Evolutionary conservation across 2,888 invertebrate genomes (phyloP).

Genomic region (Pegoplata infirma): DNA sequence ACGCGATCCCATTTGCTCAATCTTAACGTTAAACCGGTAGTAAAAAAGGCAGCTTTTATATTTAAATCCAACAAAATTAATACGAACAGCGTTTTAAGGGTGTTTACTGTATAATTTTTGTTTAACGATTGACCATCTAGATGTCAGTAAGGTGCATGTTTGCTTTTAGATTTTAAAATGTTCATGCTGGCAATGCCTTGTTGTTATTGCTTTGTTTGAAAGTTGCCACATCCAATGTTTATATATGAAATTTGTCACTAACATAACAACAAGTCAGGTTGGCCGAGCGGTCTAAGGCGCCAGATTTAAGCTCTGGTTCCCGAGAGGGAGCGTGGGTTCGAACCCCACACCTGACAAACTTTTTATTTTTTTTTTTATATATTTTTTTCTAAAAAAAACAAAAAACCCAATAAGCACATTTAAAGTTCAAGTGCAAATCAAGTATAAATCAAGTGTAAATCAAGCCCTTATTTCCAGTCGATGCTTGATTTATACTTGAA

Average conservation of each 20-base stretch:
- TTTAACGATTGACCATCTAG: background rate
- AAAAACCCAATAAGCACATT: too few species aligned
- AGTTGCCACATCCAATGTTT: background rate
- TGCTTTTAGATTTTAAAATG: background rate
- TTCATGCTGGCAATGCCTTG: conserved; percentile 8
- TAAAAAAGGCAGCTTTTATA: too few species aligned
- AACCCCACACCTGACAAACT: conserved; percentile 86
- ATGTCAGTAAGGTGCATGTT: conserved; percentile 2
- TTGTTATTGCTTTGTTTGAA: background rate
- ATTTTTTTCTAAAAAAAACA: background rate
- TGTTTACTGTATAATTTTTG: background rate
- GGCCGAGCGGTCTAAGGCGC: conserved; percentile 91
- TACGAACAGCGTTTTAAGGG: too few species aligned
- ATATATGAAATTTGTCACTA: conserved; percentile 18
- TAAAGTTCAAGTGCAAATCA: too few species aligned
- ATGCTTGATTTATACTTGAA: too few species aligned
- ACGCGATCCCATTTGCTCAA: too few species aligned
- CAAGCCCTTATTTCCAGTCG: too few species aligned
- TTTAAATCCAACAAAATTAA: too few species aligned
- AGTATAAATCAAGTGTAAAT: too few species aligned
- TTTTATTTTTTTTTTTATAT: too few species aligned
- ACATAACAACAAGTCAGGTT: conserved; percentile 80
- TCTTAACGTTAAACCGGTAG: too few species aligned
- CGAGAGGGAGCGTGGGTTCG: conserved; percentile 90
- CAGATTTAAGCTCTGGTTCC: conserved; percentile 91